Evolutionary conservation across 2,888 invertebrate species (phyloP), one percentile per base, ranked within the genome.

Genomic region (Enoplolaimus lenunculus): DNA sequence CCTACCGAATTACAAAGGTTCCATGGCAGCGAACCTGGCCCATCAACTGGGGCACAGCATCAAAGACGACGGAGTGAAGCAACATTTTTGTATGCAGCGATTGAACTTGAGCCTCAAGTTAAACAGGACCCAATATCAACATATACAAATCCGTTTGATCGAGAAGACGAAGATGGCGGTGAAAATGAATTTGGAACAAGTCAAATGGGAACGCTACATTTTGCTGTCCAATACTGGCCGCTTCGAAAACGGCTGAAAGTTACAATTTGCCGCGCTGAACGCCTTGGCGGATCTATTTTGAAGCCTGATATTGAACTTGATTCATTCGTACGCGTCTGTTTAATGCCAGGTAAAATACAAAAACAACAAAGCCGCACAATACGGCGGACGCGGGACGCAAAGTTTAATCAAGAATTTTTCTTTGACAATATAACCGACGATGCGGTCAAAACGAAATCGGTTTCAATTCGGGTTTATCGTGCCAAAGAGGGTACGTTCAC

Each of bases 291-390:
- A 68, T 77, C 80, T 70, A 21, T 45, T 45, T 71, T 77, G 70
- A 77, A 80, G 74, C 77, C 76, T 21, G 80, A 80, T 28, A 73
- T 78, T 71, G 79, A 79, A 68, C 76, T 82, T 34, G 81, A 81
- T 71, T 76, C 81, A 29, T 80, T 79, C 73, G 80, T 78, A 69
- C 81, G 81, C 73, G 75, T 82, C 29, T 81, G 77, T 73, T 77
- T 83, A 16, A 79, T 80, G 74, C 82, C 82, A n/a, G 80, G 81
- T 33, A 83, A 82, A 73, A 70, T 78, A 34, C 82, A 81, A 72
- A 81, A 81, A 73, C 81, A 82, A 71, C 73, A 72, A 7, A 76
- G 80, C 73, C 77, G 79, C 59, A 77, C 80, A 7, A 76, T 80
- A 3, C 81, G 81, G 71, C 76, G 80, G 67, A 81, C 81, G 3